Evolutionary conservation across 2,113 vertebrate genomes (phyloP), one percentile per base, ranked within the genome.

Genomic region (Cryptomyrus ogoouensis): DNA sequence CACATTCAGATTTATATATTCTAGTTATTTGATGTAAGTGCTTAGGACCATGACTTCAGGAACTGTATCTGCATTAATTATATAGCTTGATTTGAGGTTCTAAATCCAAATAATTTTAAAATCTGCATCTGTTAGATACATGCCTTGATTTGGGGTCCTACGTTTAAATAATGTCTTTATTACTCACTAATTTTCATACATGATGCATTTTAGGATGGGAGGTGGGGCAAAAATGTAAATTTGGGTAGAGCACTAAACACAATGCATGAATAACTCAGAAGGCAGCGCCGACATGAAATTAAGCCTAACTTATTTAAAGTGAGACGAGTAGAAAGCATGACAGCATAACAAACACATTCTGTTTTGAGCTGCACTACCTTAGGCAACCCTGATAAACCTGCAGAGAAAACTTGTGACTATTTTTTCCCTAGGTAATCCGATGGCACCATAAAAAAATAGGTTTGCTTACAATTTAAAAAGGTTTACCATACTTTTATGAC

Each of bases 241-340:
- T 85, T 27, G 66, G 21, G 91, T 87, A 89, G 24, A 88, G 90
- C 94, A 91, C 88, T 91, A 80, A 92, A 94, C 80, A 93, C 91
- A 90, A 92, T 89, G 92, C 89, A 92, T 90, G 92, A 91, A 88
- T 88, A 58, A 90, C 77, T 86, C 70, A 56, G 83, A 92, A 92
- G 91, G 92, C 92, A 91, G 50, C 77, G 15, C 42, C 39, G 5
- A 35, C 13, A 46, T 27, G 49, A 89, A 88, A 88, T 92, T 91
- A 91, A 93, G 90, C 90, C 66, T 94, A 94, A 95, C 42, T 95
- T 95, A 95, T 94, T 95, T 94, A 93, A 94, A 93, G 92, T 91
- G 92, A 94, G 91, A 94, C 92, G 90, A 31, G 91, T 9, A 27
- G 74, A 27, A 8, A 4, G 10, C 87, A 66, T 24, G 91, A 88